Conservation (phyloP, 2,888 invertebrate species). For the Halictus quadricinctus region DNA sequence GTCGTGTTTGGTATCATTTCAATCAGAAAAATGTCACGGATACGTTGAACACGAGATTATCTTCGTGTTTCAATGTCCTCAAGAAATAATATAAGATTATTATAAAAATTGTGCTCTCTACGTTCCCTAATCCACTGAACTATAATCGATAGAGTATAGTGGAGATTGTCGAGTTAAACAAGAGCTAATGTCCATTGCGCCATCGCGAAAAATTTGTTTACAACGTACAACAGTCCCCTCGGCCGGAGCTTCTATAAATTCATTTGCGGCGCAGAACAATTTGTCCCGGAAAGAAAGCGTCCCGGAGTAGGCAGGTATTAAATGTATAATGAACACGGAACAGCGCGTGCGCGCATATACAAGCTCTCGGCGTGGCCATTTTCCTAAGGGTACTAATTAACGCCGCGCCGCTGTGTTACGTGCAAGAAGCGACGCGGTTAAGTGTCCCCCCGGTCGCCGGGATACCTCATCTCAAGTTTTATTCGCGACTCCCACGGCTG, state of each 20-base stretch:
- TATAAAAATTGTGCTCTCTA: too few relatives aligned
- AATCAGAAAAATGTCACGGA: too few relatives aligned
- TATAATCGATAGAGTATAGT: too few relatives aligned
- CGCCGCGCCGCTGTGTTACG: constrained; percentile 68
- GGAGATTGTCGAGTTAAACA: neutral
- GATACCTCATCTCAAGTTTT: constrained; percentile 38
- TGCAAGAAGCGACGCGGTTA: constrained; percentile 63
- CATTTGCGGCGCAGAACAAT: constrained; percentile 59
- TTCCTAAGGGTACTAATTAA: constrained; percentile 72
- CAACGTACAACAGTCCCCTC: neutral
- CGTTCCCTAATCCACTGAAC: too few relatives aligned
- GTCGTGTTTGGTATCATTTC: too few relatives aligned
- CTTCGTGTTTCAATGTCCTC: too few relatives aligned
- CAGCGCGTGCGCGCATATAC: constrained; percentile 21
- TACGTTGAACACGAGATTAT: too few relatives aligned
- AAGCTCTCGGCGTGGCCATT: constrained; percentile 39
- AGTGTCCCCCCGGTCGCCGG: constrained; percentile 23
- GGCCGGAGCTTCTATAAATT: constrained; percentile 45
- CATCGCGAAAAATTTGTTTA: neutral
- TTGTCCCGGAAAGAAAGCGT: constrained; percentile 46
- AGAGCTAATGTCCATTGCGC: neutral
- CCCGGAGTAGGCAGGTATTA: constrained; percentile 54
- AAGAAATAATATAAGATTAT: too few relatives aligned
- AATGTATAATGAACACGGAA: constrained; percentile 66
- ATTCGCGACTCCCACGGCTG: constrained; percentile 7